These are phyloP conservation scores for Eueremaeus valkanovi DNA, from an alignment of 2,888 invertebrate genomes.

Conservation along the genomic window DNA sequence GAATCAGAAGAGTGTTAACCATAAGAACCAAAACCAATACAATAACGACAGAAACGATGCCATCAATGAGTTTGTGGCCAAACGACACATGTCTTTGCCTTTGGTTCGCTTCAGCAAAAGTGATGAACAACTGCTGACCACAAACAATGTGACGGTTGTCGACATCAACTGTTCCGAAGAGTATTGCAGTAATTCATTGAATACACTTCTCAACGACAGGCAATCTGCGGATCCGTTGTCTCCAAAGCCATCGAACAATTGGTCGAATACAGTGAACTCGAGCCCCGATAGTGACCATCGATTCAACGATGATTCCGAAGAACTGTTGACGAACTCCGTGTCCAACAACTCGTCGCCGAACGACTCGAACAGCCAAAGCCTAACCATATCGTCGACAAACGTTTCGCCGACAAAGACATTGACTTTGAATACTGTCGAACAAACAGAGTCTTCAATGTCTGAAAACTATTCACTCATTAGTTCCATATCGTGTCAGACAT, in stretches of 20 bases:
- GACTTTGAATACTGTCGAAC: conserved; percentile 34
- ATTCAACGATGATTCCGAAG: neutral
- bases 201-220: neutral
- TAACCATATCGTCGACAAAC: conserved; percentile 10
- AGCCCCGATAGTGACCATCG: neutral
- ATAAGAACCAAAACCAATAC: neutral
- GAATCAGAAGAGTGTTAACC: neutral
- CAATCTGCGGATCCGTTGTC: neutral
- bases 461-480: conserved; percentile 37
- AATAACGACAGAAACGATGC: neutral
- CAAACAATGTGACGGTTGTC: neutral
- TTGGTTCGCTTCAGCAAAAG: conserved; percentile 25
- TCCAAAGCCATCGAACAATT: neutral
- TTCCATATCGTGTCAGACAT: conserved; percentile 28
- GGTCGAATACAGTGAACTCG: neutral
- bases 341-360: neutral
- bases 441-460: conserved; percentile 47
- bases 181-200: conserved; percentile 12
- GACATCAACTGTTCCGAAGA: conserved; percentile 20
- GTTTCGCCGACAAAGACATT: conserved; percentile 38
- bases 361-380: conserved; percentile 12
- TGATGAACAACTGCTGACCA: conserved; percentile 7
- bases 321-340: neutral
- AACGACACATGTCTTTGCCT: conserved; percentile 25
- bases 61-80: neutral